Percentiles rank a stretch among this genome's conserved stretches.
These are phyloP conservation scores for Acanthis flammea DNA, from an alignment of 2,797 vertebrate genomes.

Conservation along the genomic window DNA sequence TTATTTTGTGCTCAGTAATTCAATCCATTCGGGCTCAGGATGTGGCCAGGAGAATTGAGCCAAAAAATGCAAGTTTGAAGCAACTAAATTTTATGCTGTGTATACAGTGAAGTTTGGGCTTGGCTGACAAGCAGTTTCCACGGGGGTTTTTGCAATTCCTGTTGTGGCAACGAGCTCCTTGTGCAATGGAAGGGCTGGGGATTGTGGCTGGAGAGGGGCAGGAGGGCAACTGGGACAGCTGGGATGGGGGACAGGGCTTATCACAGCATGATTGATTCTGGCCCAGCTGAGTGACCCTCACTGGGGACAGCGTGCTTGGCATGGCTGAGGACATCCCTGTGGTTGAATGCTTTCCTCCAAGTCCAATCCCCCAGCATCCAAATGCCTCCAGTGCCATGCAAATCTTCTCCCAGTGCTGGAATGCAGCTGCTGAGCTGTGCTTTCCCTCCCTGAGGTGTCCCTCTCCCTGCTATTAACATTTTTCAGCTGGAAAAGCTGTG, in stretches of 20 bases:
- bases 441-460: not conserved
- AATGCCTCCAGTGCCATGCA: not conserved
- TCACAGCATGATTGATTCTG: not conserved
- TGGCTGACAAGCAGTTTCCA: conserved; percentile 43
- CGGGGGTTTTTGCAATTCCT: not conserved
- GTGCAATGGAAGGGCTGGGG: not conserved
- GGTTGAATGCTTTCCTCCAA: not conserved
- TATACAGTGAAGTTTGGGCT: conserved; percentile 3
- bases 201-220: not conserved
- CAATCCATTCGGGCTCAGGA: conserved; percentile 53
- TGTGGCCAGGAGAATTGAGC: conserved; percentile 49
- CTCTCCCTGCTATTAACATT: not conserved
- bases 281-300: rapidly evolving
- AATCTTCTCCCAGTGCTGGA: not conserved
- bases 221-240: not conserved
- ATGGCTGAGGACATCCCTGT: not conserved
- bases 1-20: conserved; percentile 57
- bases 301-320: not conserved
- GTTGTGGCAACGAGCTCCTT: conserved; percentile 31
- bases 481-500: not conserved
- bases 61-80: conserved; percentile 62
- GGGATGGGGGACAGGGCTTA: rapidly evolving
- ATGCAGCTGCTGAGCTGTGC: rapidly evolving
- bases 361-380: not conserved
- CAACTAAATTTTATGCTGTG: conserved; percentile 37